phyloP scores from a whole-genome alignment of 2,797 vertebrate species.

The Phrynocephalus guinanensis region DNA sequence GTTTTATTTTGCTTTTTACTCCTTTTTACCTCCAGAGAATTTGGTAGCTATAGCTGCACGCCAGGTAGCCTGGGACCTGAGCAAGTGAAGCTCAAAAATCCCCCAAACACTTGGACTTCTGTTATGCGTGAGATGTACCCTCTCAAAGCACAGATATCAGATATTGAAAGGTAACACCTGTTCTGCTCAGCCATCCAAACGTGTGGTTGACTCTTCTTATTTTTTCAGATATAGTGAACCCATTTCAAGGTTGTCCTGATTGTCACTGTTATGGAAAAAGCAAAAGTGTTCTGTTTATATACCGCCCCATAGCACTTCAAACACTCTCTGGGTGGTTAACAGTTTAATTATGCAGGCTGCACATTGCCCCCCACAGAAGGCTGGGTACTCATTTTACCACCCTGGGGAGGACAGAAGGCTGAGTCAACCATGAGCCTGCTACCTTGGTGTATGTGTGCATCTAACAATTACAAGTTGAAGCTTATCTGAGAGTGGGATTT shows the following conservation, averaged over 20 bases:
- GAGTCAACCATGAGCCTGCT: no score
- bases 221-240: slow-evolving; percentile 35
- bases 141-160: slow-evolving; percentile 55
- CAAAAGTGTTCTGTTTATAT: no score
- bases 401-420: no score
- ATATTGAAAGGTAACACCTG: slow-evolving; percentile 53
- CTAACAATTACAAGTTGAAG: not conserved
- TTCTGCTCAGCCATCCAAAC: slow-evolving; percentile 37
- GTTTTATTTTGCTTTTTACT: slow-evolving; percentile 45
- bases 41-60: slow-evolving; percentile 44
- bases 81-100: no score
- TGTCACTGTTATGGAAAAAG: slow-evolving; percentile 39
- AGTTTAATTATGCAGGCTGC: no score
- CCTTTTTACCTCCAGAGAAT: slow-evolving; percentile 46
- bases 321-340: no score
- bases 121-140: not conserved
- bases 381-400: no score
- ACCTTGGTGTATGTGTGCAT: not conserved
- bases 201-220: slow-evolving; percentile 37
- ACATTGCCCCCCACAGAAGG: not conserved
- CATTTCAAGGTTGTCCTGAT: not conserved
- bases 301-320: no score
- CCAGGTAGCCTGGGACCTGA: no score
- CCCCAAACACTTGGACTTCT: not conserved
- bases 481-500: not conserved